Evolutionary conservation across 2,113 vertebrate genomes (phyloP).

Genomic region (Thamnaconus septentrionalis): DNA sequence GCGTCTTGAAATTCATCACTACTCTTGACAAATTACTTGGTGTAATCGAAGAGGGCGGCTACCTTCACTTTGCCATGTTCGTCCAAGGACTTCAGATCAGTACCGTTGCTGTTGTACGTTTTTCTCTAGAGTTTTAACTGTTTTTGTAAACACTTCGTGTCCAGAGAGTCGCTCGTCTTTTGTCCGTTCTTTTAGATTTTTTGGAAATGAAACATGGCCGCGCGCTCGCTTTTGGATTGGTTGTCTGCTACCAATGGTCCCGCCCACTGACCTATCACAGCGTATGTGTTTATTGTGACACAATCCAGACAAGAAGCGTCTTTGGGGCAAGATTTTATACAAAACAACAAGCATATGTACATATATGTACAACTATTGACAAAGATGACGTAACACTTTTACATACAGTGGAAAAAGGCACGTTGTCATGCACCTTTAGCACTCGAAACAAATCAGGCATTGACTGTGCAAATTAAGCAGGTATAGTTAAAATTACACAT

Average conservation of each 20-base stretch:
- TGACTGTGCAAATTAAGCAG: constrained; percentile 9
- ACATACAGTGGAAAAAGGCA: not conserved
- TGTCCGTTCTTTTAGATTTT: constrained; percentile 49
- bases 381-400: too few species aligned
- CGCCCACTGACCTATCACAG: constrained; percentile 58
- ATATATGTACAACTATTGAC: not conserved
- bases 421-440: not conserved
- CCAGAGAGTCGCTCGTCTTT: constrained; percentile 47
- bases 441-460: not conserved
- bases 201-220: constrained; percentile 70
- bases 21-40: not conserved
- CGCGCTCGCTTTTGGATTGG: constrained; percentile 53
- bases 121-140: not conserved
- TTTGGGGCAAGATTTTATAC: constrained; percentile 8
- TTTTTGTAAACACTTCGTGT: constrained; percentile 21
- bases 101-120: constrained; percentile 2
- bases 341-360: constrained; percentile 5
- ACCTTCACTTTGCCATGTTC: constrained; percentile 14
- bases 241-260: constrained; percentile 13
- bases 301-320: constrained; percentile 17
- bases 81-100: constrained; percentile 5
- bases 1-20: not conserved
- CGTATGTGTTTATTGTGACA: constrained; percentile 12
- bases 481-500: not conserved
- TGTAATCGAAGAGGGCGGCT: constrained; percentile 1